phyloP scores from a whole-genome alignment of 2,888 invertebrate genomes.

The Rhodophaea formosa region DNA sequence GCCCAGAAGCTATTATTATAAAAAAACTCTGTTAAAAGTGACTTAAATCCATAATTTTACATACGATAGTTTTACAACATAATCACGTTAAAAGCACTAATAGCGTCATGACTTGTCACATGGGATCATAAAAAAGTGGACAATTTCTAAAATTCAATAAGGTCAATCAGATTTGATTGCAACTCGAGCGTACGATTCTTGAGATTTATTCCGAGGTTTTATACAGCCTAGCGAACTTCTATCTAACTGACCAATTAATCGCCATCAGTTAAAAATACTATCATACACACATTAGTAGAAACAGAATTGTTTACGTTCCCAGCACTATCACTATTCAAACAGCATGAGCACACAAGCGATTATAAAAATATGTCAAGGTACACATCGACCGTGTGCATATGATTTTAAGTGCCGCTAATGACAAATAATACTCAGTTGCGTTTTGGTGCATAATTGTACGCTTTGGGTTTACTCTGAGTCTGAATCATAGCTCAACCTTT shows the following conservation, averaged over 20 bases:
- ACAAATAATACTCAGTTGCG: conserved; percentile 22
- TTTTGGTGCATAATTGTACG: not conserved
- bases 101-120: too few species aligned
- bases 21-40: too few species aligned
- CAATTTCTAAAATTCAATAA: too few species aligned
- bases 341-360: not conserved
- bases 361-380: conserved; percentile 27
- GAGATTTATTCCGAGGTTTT: too few species aligned
- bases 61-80: too few species aligned
- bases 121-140: too few species aligned
- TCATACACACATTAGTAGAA: not conserved
- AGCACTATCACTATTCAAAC: conserved; percentile 21
- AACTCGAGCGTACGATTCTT: too few species aligned
- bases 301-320: not conserved
- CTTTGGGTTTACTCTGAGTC: not conserved
- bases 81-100: too few species aligned
- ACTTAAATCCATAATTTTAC: too few species aligned
- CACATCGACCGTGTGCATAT: conserved; percentile 16
- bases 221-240: not conserved
- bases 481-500: too few species aligned
- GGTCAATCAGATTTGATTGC: too few species aligned
- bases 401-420: conserved; percentile 16
- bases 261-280: not conserved
- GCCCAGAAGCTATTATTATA: too few species aligned
- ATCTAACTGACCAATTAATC: not conserved